Evolutionary conservation across 37 sponge, comb jelly and placozoan genomes (phyloP).

Genomic region (Chondrosia reniformis): DNA sequence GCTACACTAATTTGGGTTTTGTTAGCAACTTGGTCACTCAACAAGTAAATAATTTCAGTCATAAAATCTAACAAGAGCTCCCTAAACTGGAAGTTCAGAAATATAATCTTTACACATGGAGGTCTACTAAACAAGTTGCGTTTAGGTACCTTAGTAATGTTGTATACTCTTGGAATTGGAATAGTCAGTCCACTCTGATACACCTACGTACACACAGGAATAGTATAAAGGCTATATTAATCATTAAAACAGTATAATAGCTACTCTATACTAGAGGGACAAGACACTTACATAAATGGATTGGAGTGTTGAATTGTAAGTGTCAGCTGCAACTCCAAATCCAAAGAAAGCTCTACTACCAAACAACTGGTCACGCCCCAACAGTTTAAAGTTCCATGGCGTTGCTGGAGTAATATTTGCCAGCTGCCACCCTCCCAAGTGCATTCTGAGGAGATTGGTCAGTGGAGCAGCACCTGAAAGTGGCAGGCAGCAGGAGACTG

Average conservation of each 20-base stretch:
- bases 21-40: too few species aligned
- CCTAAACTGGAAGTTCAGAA: not conserved
- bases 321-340: conserved; percentile 34
- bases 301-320: conserved; percentile 30
- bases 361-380: conserved; percentile 21
- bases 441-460: conserved; percentile 4
- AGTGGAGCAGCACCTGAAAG: conserved; percentile 30
- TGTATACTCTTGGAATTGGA: conserved; percentile 1
- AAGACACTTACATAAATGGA: conserved; percentile 19
- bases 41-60: too few species aligned
- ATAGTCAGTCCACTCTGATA: conserved; percentile 20
- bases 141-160: not conserved
- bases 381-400: conserved; percentile 15
- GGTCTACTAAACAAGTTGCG: too few species aligned
- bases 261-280: not conserved
- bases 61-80: too few species aligned
- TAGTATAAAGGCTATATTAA: too few species aligned
- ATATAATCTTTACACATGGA: too few species aligned
- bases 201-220: conserved; percentile 1
- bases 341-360: conserved; percentile 56
- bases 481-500: too few species aligned
- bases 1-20: too few species aligned
- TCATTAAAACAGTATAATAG: too few species aligned
- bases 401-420: not conserved
- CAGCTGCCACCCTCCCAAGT: conserved; percentile 26